These are phyloP conservation scores for Stegostoma tigrinum DNA, from an alignment of 2,113 vertebrate genomes.

Conservation along the genomic window DNA sequence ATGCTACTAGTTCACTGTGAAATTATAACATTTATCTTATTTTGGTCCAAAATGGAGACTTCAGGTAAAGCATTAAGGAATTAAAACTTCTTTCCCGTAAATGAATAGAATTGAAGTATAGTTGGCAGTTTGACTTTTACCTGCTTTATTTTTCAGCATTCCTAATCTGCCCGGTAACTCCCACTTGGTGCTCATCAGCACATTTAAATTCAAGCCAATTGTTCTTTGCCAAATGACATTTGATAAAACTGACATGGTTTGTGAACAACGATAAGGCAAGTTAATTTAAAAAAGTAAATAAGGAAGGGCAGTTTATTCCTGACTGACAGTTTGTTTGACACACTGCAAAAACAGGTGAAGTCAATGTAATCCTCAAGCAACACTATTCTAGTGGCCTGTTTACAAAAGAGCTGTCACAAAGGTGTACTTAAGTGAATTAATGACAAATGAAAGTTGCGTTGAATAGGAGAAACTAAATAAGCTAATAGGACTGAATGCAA, in stretches of 20 bases:
- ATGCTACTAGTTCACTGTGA: background rate
- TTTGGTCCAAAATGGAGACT: background rate
- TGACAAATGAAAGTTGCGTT: background rate
- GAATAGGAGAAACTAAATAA: background rate
- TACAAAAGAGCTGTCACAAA: background rate
- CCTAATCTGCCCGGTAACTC: background rate
- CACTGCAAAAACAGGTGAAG: background rate
- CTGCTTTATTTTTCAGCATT: background rate
- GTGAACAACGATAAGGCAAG: background rate
- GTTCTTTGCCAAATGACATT: background rate
- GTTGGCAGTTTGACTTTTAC: background rate
- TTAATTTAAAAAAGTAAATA: slow-evolving; percentile 28
- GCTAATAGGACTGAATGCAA: background rate
- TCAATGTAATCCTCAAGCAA: background rate
- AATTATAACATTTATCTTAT: background rate
- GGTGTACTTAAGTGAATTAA: background rate
- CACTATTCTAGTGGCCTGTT: no score
- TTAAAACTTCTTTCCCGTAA: background rate
- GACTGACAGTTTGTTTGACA: background rate
- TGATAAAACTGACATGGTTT: no score
- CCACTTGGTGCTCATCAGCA: background rate
- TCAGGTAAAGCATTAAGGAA: background rate
- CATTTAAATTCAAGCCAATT: background rate
- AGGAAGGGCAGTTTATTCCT: background rate
- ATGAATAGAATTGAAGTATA: background rate